Conservation (phyloP, 2,797 vertebrate species). For the Thunnus albacares region DNA sequence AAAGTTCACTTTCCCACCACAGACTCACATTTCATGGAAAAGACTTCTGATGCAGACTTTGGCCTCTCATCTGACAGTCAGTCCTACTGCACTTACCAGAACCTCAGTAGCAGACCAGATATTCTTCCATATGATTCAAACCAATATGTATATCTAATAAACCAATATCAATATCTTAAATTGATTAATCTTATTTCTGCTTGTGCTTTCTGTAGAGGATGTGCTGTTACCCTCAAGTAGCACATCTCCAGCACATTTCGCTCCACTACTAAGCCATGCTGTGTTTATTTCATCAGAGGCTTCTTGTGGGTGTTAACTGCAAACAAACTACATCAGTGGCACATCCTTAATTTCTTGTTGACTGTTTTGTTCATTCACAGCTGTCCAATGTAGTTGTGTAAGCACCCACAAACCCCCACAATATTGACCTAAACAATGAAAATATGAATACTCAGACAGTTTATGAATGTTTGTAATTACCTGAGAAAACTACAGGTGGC, state of each 20-base stretch:
- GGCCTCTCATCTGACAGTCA: constrained; percentile 38
- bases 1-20: constrained; percentile 30
- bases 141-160: background rate
- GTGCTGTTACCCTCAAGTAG: constrained; percentile 16
- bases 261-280: background rate
- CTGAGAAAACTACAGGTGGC: constrained; percentile 40
- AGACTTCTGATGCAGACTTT: constrained; percentile 23
- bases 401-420: background rate
- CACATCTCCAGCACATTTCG: background rate
- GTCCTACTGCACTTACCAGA: constrained; percentile 22
- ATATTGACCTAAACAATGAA: constrained; percentile 24
- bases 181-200: constrained; percentile 11
- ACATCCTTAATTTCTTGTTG: constrained; percentile 5
- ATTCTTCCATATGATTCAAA: constrained; percentile 31
- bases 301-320: background rate
- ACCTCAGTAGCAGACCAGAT: constrained; percentile 20
- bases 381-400: background rate
- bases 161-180: background rate
- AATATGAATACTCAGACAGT: constrained; percentile 23
- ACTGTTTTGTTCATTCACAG: constrained; percentile 18
- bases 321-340: background rate
- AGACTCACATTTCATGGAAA: constrained; percentile 11
- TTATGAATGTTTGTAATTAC: constrained; percentile 50
- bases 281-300: constrained; percentile 1
- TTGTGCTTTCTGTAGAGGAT: constrained; percentile 29